Evolutionary conservation across 1,140 invertebrate genomes (phyloP).

Genomic region (Oedothorax gibbosus): DNA sequence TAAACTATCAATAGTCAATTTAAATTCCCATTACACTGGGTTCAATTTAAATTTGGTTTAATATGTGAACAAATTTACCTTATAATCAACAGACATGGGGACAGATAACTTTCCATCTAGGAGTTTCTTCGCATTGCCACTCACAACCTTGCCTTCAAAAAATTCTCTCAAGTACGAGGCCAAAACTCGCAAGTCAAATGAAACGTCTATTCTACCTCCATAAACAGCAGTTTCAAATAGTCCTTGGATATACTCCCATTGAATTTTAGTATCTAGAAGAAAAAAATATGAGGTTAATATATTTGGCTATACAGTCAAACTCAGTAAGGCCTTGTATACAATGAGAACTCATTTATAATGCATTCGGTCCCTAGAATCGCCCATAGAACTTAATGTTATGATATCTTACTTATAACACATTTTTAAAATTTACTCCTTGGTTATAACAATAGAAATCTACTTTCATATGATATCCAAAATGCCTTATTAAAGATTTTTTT

Average conservation of each 20-base stretch:
- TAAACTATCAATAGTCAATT: too few species aligned
- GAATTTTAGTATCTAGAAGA: slow-evolving; percentile 64
- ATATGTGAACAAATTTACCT: slow-evolving; percentile 65
- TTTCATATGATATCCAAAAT: too few species aligned
- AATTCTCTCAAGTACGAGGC: slow-evolving; percentile 80
- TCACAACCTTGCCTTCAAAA: slow-evolving; percentile 74
- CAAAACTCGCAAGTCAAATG: slow-evolving; percentile 81
- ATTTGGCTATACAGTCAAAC: too few species aligned
- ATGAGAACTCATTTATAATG: neutral
- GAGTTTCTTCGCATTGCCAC: slow-evolving; percentile 72
- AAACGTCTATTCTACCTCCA: slow-evolving; percentile 87
- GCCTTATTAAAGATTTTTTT: too few species aligned
- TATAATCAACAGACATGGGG: slow-evolving; percentile 71
- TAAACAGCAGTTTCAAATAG: slow-evolving; percentile 86
- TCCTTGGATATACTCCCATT: slow-evolving; percentile 85
- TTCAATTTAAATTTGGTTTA: too few species aligned
- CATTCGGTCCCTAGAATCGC: too few species aligned
- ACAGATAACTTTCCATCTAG: slow-evolving; percentile 71
- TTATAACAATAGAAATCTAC: too few species aligned
- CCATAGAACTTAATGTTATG: too few species aligned
- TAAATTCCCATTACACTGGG: too few species aligned
- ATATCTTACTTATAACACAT: too few species aligned
- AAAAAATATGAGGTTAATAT: neutral
- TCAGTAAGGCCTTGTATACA: too few species aligned
- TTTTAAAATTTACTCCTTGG: too few species aligned